Evolutionary conservation across 2,797 vertebrate species (phyloP).

Genomic region (Leptodactylus fallax): DNA sequence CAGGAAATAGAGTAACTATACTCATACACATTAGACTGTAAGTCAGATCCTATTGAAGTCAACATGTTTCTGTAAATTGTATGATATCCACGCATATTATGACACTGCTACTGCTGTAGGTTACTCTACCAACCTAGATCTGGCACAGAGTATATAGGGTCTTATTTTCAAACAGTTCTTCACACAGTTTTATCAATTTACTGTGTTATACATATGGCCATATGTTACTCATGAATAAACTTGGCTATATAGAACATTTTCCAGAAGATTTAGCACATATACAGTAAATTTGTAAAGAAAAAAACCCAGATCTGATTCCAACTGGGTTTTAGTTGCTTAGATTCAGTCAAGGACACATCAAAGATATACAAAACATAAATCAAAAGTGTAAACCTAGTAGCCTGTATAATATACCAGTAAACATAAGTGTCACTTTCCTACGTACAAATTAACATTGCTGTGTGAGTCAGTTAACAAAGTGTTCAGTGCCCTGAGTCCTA

Average conservation of each 20-base stretch:
- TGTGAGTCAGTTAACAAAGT: not conserved
- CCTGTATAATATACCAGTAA: slow-evolving; percentile 14
- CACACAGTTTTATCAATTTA: too few relatives aligned
- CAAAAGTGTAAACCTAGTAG: slow-evolving; percentile 12
- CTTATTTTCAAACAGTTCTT: too few relatives aligned
- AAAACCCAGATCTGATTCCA: not conserved
- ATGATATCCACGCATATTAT: not conserved
- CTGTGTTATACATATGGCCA: too few relatives aligned
- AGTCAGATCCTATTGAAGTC: not conserved
- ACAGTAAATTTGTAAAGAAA: not conserved
- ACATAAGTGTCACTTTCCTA: slow-evolving; percentile 32
- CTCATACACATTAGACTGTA: too few relatives aligned
- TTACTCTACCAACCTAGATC: too few relatives aligned
- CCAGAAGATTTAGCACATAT: not conserved
- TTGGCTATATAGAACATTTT: not conserved
- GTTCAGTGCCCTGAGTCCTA: not conserved
- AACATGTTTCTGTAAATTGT: not conserved
- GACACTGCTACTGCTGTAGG: not conserved
- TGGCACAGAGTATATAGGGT: too few relatives aligned
- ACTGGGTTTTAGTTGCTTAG: not conserved
- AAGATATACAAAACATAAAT: not conserved
- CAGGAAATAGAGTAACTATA: too few relatives aligned
- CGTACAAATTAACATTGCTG: not conserved
- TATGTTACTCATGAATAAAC: too few relatives aligned
- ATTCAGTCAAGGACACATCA: not conserved